Conservation (phyloP, 2,888 invertebrate species). For the Caenorhabditis sp. region DNA sequence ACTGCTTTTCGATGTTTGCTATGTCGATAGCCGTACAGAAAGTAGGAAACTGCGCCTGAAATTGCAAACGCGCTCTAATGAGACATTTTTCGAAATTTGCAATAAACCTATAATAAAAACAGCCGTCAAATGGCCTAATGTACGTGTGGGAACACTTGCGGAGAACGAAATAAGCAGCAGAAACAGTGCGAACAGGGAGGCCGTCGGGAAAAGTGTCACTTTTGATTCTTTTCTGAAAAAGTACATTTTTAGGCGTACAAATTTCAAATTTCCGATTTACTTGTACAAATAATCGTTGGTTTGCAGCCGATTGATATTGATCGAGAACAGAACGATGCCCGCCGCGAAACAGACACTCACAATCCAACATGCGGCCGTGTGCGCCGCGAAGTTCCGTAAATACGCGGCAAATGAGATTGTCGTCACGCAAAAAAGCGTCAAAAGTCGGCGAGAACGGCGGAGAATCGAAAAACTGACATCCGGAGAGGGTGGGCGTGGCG, state of each 20-base stretch:
- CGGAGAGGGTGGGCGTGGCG: slow-evolving; percentile 40
- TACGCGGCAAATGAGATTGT: slow-evolving; percentile 14
- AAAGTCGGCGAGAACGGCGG: slow-evolving; percentile 25
- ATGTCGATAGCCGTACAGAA: slow-evolving; percentile 38
- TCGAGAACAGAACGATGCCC: slow-evolving; percentile 1
- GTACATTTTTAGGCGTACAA: too few species aligned
- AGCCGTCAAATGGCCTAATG: slow-evolving; percentile 17
- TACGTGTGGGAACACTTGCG: slow-evolving; percentile 23
- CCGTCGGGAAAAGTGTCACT: slow-evolving; percentile 49
- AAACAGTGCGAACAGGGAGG: slow-evolving; percentile 38
- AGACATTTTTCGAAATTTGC: not conserved
- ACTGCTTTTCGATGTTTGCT: slow-evolving; percentile 33
- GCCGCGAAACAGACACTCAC: slow-evolving; percentile 13
- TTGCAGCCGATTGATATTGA: slow-evolving; percentile 39
- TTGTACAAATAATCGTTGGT: slow-evolving; percentile 55
- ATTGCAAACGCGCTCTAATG: not conserved
- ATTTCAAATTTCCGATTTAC: slow-evolving; percentile 1
- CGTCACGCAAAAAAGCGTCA: slow-evolving; percentile 12
- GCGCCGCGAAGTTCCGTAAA: slow-evolving; percentile 24
- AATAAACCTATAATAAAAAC: slow-evolving; percentile 14
- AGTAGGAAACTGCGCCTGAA: slow-evolving; percentile 34
- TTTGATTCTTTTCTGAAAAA: slow-evolving; percentile 52
- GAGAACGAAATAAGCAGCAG: slow-evolving; percentile 23
- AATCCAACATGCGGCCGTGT: slow-evolving; percentile 24
- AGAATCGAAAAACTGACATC: slow-evolving; percentile 17